Base-by-base conservation (phyloP, 2,888 invertebrate species). In the Xestia c-nigrum region DNA sequence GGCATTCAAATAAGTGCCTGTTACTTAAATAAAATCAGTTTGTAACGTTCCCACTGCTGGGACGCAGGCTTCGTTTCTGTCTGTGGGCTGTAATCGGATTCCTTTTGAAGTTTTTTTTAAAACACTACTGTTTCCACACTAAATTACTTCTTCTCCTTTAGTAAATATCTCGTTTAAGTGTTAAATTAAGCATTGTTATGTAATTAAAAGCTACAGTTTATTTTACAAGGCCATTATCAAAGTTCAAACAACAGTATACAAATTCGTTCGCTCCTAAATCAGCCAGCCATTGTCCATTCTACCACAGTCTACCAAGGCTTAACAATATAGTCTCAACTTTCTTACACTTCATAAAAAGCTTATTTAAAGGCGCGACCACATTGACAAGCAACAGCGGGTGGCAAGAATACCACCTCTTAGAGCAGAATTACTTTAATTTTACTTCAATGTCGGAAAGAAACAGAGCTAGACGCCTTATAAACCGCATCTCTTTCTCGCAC, bases 311-410 rank as follows among this genome's bases (percentile, higher is more conserved):
- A n/a, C 46, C 59, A 67, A 73, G 47, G 72, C 24, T 46, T 24
- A 59, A 75, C 52, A 79, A 55, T 79, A 47, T 43, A 70, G 43
- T 47, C 66, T 24, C 24, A 72, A 80, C 43, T 79, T 83, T 67
- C 63, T 72, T 73, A 57, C 64, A 73, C 65, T 80, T 76, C 65
- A 80, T 79, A 83, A 84, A 83, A 84, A 84, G 73, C 74, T 80
- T 84, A 76, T 84, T 72, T 72, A 46, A 71, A 21, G 40, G 57
- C 46, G 2, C 16, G 57, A 57, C 61, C 63, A 46, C 74, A 76
- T 59, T 63, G 65, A 46, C 74, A 31, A n/a, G 55, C 12, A 70
- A 9, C 24, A 55, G 31, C 46, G 71, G 57, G 31, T 40, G 24
- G 46, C 74, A 69, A 72, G 74, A 64, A 76, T 65, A 16, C n/a